A percentile compares a stretch with the other conserved stretches of the same genome.
Evolutionary conservation across 2,888 invertebrate species (phyloP).

Genomic region (Nomada flava): DNA sequence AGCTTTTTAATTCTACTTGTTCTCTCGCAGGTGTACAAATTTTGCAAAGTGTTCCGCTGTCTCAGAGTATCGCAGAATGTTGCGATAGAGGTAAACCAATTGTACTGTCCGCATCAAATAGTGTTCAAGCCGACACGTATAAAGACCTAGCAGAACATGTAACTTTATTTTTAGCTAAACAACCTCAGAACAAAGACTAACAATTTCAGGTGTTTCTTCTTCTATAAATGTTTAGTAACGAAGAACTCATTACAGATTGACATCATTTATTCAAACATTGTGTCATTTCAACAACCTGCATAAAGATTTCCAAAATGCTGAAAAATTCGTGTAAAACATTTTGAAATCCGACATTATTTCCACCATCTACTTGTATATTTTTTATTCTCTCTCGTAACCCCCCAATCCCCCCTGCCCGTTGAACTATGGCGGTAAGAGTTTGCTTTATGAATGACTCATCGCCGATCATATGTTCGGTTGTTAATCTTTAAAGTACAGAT

Average conservation of each 20-base stretch:
- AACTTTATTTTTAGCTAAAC: conserved; percentile 74
- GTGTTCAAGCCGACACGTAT: conserved; percentile 80
- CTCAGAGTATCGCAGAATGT: conserved; percentile 88
- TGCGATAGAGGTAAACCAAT: conserved; percentile 92
- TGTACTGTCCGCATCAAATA: conserved; percentile 88
- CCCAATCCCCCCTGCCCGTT: neutral
- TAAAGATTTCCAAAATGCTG: neutral
- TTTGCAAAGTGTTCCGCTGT: conserved; percentile 90
- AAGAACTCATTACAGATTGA: neutral
- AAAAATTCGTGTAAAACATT: neutral
- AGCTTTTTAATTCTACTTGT: conserved; percentile 1
- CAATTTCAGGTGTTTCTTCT: neutral
- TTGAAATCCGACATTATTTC: conserved; percentile 1
- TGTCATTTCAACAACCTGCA: neutral
- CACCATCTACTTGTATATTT: neutral
- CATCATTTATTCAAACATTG: neutral
- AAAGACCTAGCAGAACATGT: conserved; percentile 78
- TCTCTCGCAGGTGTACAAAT: conserved; percentile 85
- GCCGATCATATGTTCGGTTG: neutral
- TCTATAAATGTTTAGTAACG: neutral
- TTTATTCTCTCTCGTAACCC: neutral
- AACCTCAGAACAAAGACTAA: conserved; percentile 56
- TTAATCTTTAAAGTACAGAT: neutral
- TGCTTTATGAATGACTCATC: conserved; percentile 14
- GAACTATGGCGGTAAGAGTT: neutral